Base-by-base conservation (phyloP, 2,888 invertebrate genomes). In the Deroplatys truncata region DNA sequence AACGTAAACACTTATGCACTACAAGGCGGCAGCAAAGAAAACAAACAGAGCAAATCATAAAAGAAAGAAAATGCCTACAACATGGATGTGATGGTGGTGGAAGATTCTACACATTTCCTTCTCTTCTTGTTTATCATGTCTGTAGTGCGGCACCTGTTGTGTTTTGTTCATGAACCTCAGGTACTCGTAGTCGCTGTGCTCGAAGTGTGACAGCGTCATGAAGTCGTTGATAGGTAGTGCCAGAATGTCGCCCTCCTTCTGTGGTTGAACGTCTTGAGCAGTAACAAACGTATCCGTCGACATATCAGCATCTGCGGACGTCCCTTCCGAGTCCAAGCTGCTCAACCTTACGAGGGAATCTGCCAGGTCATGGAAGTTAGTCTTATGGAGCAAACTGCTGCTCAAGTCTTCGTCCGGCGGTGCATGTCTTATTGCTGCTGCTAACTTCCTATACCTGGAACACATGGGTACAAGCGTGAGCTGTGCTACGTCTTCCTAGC, bases 161-260 rank as follows among this genome's bases (percentile, higher is more conserved):
- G 83, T 82, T 43, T 83, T 88, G n/a, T 82, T 25, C 90, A 90
- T 90, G 88, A 89, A 89, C 31, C 84, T 88, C 88, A 90, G 84
- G 85, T 90, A 90, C 13, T 88, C 88, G 72, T 72, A 85, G 43
- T 88, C 84, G 20, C 83, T 89, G 43, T 83, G 25, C 28, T 89
- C 85, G 9, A 43, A 88, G 13, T 82, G n/a, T 13, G 25, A 82
- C 29, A 87, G 28, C 0, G 86, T 83, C 56, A 87, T 83, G 29
- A 82, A 87, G 1, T 87, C 87, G 83, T 87, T 87, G 8, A 56
- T 28, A 8, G 43, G 13, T 28, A 87, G 25, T 2, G 87, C 20
- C 5, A 20, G 56, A 20, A 25, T 20, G 25, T 20, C 56, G 2
- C 20, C 56, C 20, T 72, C 56, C 56, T 72, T 72, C 56, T 72